phyloP scores from a whole-genome alignment of 2,113 vertebrate species.

The Lipophrys pholis region DNA sequence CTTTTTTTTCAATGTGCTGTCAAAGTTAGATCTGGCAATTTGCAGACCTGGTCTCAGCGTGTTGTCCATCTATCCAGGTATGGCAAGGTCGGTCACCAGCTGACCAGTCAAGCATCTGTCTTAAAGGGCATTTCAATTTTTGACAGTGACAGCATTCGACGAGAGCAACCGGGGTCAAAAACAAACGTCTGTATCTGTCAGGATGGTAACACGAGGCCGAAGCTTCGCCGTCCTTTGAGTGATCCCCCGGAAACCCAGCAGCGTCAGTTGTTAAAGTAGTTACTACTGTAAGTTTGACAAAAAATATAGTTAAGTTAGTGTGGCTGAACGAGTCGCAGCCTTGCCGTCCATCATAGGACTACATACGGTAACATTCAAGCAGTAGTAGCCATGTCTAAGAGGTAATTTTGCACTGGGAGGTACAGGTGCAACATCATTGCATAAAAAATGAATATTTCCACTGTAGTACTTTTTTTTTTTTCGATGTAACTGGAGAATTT shows the following conservation, averaged over 20 bases:
- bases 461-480: too few relatives aligned
- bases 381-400: neutral
- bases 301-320: constrained; percentile 8
- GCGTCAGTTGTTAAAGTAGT: constrained; percentile 48
- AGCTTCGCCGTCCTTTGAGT: constrained; percentile 39
- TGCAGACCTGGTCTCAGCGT: constrained; percentile 58
- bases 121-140: constrained; percentile 73
- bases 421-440: too few relatives aligned
- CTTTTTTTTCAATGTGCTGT: constrained; percentile 62
- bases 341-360: neutral
- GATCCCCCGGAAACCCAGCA: constrained; percentile 28
- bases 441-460: too few relatives aligned
- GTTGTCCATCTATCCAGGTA: constrained; percentile 68
- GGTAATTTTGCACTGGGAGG: neutral
- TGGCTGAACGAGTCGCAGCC: neutral
- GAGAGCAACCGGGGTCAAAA: constrained; percentile 56
- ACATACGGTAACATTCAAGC: neutral
- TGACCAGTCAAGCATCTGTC: constrained; percentile 70
- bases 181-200: constrained; percentile 60
- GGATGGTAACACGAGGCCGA: constrained; percentile 27
- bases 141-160: constrained; percentile 68
- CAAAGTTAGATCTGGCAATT: constrained; percentile 72
- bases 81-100: constrained; percentile 58
- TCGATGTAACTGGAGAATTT: too few relatives aligned
- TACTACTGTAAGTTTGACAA: constrained; percentile 21